Evolutionary conservation across 2,888 invertebrate genomes (phyloP), one percentile per base, ranked within the genome.

Genomic region (Mimas tiliae): DNA sequence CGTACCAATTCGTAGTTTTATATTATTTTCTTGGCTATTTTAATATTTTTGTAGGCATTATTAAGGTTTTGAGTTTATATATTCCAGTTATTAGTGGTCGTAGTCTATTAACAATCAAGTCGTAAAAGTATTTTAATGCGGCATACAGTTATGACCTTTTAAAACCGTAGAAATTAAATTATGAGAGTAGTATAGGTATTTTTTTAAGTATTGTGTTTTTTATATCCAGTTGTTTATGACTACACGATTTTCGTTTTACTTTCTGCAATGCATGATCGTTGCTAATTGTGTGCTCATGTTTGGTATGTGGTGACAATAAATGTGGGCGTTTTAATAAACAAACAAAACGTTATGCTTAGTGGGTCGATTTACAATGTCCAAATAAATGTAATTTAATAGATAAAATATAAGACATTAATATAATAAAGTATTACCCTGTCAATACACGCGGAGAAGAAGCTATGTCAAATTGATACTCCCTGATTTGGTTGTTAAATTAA

Each of bases 1-100:
- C 27, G 27, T 47, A 33, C 12, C 16, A 51, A 16, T 52, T 62
- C 45, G 16, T 62, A 19, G 27, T 52, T 62, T 52, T 51, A 21
- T 62, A 16, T 21, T 62, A 16, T 45, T 62, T 21, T 42, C 27
- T 21, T n/a, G 16, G 27, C 1, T 19, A 38, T 42, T 42, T 64
- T 8, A 8, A 33, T 45, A 16, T 48, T 33, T 63, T 11, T n/a
- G 48, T 47, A 6, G 11, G 11, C 38, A 42, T 38, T 38, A 58
- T 42, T 55, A n/a, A 38, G 12, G 16, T 42, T 34, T 19, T 19
- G 16, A 11, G 58, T 42, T 19, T 42, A 38, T 38, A 16, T n/a
- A 12, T 58, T 42, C 42, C 42, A 19, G 38, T 38, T 16, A 58
- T 58, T 42, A 58, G 12, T 6, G 19, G 38, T 58, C 12, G 6